Evolutionary conservation across 2,888 invertebrate genomes (phyloP).

Genomic region (Scaptomyza reducta): DNA sequence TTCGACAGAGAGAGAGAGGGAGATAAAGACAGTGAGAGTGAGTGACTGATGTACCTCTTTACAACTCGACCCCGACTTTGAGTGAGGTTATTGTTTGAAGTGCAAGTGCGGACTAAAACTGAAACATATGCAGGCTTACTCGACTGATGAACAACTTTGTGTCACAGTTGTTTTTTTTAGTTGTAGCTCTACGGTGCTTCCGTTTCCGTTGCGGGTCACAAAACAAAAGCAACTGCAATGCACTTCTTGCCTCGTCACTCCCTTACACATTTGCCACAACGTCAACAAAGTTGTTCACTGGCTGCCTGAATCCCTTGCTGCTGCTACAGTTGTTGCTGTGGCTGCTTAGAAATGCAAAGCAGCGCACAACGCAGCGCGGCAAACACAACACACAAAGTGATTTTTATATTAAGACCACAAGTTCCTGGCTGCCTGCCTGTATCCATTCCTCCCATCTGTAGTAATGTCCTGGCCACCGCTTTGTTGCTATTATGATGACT

Average conservation of each 20-base stretch:
- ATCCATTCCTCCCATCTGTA: slow-evolving; percentile 27
- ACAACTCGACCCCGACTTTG: slow-evolving; percentile 2
- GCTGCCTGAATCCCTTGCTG: slow-evolving; percentile 21
- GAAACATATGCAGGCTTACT: slow-evolving; percentile 60
- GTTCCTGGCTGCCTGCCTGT: slow-evolving; percentile 41
- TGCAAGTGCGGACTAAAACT: slow-evolving; percentile 20
- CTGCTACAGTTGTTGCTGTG: slow-evolving; percentile 4
- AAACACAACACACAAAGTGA: slow-evolving; percentile 78
- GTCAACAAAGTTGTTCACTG: slow-evolving; percentile 67
- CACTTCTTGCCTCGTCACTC: slow-evolving; percentile 41
- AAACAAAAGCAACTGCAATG: slow-evolving; percentile 57
- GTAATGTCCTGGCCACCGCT: slow-evolving; percentile 52
- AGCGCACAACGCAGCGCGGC: slow-evolving; percentile 60
- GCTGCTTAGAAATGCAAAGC: slow-evolving; percentile 78
- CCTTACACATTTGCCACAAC: slow-evolving; percentile 52
- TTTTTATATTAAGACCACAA: slow-evolving; percentile 80
- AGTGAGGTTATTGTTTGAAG: slow-evolving; percentile 21
- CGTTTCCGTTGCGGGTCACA: slow-evolving; percentile 63
- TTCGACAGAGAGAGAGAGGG: background rate
- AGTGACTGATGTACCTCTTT: slow-evolving; percentile 4
- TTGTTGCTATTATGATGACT: slow-evolving; percentile 78
- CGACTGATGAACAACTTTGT: slow-evolving; percentile 44
- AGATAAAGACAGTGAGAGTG: background rate
- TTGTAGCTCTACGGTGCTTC: slow-evolving; percentile 56
- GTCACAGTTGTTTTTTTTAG: slow-evolving; percentile 29